Conservation (phyloP, 1,140 invertebrate species). For the Sesamia nonagrioides region DNA sequence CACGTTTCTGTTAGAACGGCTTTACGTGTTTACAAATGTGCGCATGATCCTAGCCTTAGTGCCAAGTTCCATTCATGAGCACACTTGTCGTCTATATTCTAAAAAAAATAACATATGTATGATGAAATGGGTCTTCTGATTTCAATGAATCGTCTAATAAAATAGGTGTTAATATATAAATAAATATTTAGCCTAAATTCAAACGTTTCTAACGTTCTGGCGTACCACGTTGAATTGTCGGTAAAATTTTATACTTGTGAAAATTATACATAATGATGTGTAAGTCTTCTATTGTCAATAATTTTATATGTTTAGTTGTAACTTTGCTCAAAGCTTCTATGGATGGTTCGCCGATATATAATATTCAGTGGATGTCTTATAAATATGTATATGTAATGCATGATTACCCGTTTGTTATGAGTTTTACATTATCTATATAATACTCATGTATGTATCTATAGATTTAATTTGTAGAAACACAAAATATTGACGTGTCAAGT, state of each 20-base stretch:
- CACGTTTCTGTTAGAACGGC: constrained; percentile 4
- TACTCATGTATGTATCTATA: constrained; percentile 80
- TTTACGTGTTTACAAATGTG: constrained; percentile 24
- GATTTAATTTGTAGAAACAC: constrained; percentile 83
- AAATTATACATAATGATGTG: constrained; percentile 59
- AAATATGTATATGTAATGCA: constrained; percentile 45
- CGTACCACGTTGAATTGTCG: constrained; percentile 66
- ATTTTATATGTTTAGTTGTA: constrained; percentile 61
- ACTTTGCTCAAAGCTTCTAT: constrained; percentile 77
- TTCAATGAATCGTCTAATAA: constrained; percentile 66
- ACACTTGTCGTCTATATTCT: constrained; percentile 37
- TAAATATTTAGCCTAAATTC: constrained; percentile 72
- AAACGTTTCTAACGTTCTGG: constrained; percentile 70
- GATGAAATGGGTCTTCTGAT: constrained; percentile 62
- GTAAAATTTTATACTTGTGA: constrained; percentile 77
- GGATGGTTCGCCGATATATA: constrained; percentile 59
- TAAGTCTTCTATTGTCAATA: constrained; percentile 65
- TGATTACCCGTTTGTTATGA: constrained; percentile 56
- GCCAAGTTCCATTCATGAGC: constrained; percentile 39
- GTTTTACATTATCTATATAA: constrained; percentile 66
- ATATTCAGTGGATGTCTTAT: constrained; percentile 54
- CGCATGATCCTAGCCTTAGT: constrained; percentile 24
- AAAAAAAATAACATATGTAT: constrained; percentile 33
- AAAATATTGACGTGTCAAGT: constrained; percentile 75
- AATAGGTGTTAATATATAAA: constrained; percentile 72